Base-by-base conservation (phyloP, 2,797 vertebrate genomes). In the Clarias laeviceps region DNA sequence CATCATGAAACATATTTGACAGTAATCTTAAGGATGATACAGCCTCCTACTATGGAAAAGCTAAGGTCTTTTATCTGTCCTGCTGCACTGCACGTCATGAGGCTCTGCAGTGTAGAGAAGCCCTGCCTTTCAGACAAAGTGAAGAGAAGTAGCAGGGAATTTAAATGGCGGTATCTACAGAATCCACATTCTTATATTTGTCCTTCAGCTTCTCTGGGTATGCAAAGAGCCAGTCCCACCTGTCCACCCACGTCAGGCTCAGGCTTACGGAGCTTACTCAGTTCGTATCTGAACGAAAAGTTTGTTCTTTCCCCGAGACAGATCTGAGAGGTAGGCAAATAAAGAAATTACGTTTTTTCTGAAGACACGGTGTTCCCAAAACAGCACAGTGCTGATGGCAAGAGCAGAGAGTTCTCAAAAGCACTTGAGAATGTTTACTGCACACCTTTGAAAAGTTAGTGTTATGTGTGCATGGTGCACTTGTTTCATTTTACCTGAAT, bases 171-270 rank as follows among this genome's bases (percentile, higher is more conserved):
- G 37, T 83, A 81, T 85, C 68, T 69, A 79, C 54, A 73, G 62
- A 88, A 83, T 83, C 24, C 15, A 70, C 27, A 80, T 73, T 66
- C 56, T 65, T 69, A 65, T 74, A 56, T 82, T 82, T 88, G 66
- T 89, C 84, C 82, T 82, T 87, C 66, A 87, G 69, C 73, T 88
- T 76, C 74, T 62, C 27, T 70, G 56, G 64, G 69, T 86, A 29
- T 69, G 54, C 69, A 83, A 50, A 81, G 61, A 85, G 83, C 57
- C 37, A 86, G 61, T 84, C 74, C 45, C 50, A 84, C 85, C 65
- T 89, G 84, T 86, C 80, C 82, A 37, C 78, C 73, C 77, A 83
- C 56, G n/a, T 76, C 61, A 68, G 61, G 15, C 34, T 68, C 54
- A 62, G 61, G 61, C 62, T 77, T 50, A 29, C 40, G 68, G 34